These are phyloP conservation scores for Drosophila orosa DNA, from an alignment of 1,140 invertebrate species.

Conservation along the genomic window DNA sequence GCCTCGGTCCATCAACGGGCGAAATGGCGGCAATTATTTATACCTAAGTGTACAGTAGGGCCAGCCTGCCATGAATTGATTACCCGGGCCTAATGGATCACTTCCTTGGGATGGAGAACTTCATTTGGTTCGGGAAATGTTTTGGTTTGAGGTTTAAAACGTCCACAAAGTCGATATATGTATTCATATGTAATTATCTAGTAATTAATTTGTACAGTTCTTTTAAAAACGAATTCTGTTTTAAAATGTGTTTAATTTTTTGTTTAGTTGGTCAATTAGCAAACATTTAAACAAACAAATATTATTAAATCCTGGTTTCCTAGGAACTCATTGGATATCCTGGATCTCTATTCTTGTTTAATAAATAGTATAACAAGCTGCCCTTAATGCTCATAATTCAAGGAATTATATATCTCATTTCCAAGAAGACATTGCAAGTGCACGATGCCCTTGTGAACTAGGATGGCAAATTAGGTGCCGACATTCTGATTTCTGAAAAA, in stretches of 20 bases:
- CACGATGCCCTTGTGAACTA: neutral
- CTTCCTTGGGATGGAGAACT: neutral
- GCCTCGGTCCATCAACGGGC: slow-evolving; percentile 15
- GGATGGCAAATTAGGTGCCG: slow-evolving; percentile 6
- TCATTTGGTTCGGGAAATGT: neutral
- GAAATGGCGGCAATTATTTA: slow-evolving; percentile 23
- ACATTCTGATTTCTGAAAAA: slow-evolving; percentile 6
- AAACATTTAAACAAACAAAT: too few species aligned
- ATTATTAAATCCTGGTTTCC: neutral
- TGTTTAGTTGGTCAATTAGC: too few species aligned
- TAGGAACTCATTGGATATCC: neutral
- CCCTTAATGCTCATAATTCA: neutral
- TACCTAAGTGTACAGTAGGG: slow-evolving; percentile 32
- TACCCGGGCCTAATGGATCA: neutral
- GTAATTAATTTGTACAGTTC: too few species aligned
- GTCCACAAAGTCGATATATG: neutral
- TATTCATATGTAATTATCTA: too few species aligned
- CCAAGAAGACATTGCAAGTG: neutral
- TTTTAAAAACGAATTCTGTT: too few species aligned
- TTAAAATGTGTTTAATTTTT: too few species aligned
- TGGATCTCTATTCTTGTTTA: too few species aligned
- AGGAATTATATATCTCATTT: neutral
- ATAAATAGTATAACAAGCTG: neutral
- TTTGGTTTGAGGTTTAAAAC: neutral
- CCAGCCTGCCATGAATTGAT: slow-evolving; percentile 8